Evolutionary conservation across 2,113 vertebrate genomes (phyloP).

Genomic region (Hemibagrus wyckioides): DNA sequence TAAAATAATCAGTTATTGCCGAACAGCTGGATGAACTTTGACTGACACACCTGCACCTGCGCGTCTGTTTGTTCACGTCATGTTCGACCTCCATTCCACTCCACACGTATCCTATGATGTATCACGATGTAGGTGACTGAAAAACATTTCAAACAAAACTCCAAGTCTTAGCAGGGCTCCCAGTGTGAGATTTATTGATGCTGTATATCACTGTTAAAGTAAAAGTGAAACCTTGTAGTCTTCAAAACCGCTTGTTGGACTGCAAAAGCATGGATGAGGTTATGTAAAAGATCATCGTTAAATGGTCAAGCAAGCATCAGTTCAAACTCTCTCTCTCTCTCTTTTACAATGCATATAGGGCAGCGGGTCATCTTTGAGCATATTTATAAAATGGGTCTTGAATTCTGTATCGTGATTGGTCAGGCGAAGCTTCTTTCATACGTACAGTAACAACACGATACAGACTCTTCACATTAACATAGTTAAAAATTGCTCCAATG

Average conservation of each 20-base stretch:
- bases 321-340: not conserved
- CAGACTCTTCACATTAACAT: too few relatives aligned
- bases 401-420: not conserved
- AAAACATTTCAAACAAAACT: not conserved
- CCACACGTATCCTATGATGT: not conserved
- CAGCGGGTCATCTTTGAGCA: not conserved
- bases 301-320: not conserved
- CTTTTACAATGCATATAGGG: not conserved
- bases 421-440: too few relatives aligned
- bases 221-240: not conserved
- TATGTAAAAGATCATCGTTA: not conserved
- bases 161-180: not conserved
- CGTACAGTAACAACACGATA: too few relatives aligned
- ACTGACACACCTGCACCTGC: not conserved
- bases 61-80: not conserved
- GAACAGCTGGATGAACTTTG: conserved; percentile 15
- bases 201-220: not conserved
- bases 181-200: not conserved
- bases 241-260: not conserved
- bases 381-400: not conserved
- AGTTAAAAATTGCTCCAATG: too few relatives aligned
- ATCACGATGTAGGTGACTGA: not conserved
- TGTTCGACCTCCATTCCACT: not conserved
- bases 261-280: not conserved
- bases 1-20: not conserved